Conservation (phyloP, 2,797 vertebrate species). For the Myotis pilosus region DNA sequence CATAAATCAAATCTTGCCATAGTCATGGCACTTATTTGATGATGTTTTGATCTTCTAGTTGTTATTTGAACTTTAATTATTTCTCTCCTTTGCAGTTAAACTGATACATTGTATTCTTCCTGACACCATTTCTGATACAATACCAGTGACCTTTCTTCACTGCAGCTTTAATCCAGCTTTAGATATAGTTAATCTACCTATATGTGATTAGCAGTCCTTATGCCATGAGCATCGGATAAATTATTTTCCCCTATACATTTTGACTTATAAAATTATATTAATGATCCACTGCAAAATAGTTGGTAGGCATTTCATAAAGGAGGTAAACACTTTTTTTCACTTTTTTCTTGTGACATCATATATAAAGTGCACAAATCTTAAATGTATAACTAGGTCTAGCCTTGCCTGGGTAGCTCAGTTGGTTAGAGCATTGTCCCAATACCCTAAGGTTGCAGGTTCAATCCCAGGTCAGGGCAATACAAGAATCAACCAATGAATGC, state of each 20-base stretch:
- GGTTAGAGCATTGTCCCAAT: not conserved
- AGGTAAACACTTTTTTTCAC: not conserved
- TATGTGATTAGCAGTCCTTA: not conserved
- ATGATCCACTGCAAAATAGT: constrained; percentile 9
- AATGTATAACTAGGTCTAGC: not conserved
- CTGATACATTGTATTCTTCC: constrained; percentile 9
- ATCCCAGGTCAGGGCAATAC: not conserved
- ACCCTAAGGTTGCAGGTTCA: not conserved
- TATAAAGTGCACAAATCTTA: constrained; percentile 22
- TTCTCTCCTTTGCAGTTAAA: constrained; percentile 16
- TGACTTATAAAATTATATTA: constrained; percentile 17
- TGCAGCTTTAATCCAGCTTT: constrained; percentile 34
- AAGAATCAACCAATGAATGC: not conserved
- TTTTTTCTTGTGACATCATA: not conserved
- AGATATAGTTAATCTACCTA: constrained; percentile 43
- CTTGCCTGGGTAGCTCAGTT: not conserved
- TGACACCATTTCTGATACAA: constrained; percentile 26
- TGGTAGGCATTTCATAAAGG: constrained; percentile 36
- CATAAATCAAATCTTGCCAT: constrained; percentile 35
- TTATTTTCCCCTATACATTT: not conserved
- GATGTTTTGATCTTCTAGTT: constrained; percentile 37
- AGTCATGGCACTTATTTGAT: constrained; percentile 26
- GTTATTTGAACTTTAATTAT: not conserved
- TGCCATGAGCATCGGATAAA: not conserved
- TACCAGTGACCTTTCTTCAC: not conserved